Percentiles rank a stretch among this genome's conserved stretches.
phyloP scores from a whole-genome alignment of 2,888 invertebrate species.

The Alitta virens region DNA sequence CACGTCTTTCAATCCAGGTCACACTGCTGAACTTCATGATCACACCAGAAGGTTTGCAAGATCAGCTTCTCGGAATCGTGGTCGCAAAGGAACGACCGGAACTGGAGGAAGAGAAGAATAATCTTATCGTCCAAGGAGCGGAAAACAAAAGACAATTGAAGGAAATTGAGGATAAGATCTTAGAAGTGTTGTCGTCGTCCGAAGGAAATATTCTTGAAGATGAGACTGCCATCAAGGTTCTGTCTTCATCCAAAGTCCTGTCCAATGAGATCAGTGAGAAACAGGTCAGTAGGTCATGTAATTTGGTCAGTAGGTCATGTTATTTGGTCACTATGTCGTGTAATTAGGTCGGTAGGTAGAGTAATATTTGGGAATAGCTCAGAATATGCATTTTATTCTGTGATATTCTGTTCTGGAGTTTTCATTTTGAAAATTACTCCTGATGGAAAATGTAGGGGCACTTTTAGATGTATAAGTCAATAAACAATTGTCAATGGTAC shows the following conservation, averaged over 20 bases:
- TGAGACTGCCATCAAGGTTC: conserved; percentile 59
- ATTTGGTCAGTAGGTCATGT: no score
- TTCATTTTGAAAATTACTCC: no score
- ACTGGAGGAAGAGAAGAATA: conserved; percentile 59
- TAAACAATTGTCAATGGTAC: no score
- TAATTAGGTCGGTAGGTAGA: no score
- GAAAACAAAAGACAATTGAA: conserved; percentile 59
- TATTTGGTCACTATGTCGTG: no score
- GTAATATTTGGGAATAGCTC: no score
- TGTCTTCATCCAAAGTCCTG: conserved; percentile 58
- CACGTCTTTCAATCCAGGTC: conserved; percentile 38
- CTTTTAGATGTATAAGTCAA: no score
- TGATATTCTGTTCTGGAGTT: no score
- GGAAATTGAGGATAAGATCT: conserved; percentile 60
- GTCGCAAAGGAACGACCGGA: conserved; percentile 58
- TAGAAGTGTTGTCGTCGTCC: conserved; percentile 58
- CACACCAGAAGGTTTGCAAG: conserved; percentile 58
- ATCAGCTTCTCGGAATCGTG: conserved; percentile 59
- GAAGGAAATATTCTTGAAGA: conserved; percentile 61
- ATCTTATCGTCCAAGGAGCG: conserved; percentile 58
- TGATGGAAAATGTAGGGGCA: no score
- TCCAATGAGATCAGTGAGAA: conserved; percentile 59
- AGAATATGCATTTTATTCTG: no score
- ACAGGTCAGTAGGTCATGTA: conserved; percentile 42
- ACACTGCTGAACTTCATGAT: conserved; percentile 60